Conservation (phyloP, 2,113 vertebrate genomes). For the Elachura formosa region DNA sequence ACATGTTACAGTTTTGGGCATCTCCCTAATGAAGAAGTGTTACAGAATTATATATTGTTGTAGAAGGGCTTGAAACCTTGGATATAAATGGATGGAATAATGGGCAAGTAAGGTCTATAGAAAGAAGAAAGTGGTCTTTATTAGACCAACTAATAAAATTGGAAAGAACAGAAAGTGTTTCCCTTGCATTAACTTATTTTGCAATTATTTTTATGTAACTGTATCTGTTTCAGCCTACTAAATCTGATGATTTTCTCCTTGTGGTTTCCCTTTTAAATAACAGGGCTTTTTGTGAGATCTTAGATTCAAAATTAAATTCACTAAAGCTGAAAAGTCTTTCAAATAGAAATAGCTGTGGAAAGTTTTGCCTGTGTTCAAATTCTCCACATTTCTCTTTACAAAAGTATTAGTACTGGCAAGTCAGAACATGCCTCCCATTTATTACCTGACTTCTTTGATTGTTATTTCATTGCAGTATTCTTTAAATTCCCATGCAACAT, state of each 20-base stretch:
- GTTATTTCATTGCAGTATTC: background rate
- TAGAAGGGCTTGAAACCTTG: background rate
- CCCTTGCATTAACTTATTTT: background rate
- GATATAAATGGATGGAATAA: background rate
- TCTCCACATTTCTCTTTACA: background rate
- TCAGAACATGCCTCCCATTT: background rate
- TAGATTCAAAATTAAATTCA: background rate
- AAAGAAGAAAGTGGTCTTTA: background rate
- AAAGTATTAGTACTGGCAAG: background rate
- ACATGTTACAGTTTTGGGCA: fast-evolving
- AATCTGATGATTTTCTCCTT: background rate
- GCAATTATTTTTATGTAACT: background rate
- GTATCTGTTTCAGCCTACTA: background rate
- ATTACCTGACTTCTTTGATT: background rate
- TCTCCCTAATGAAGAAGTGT: background rate
- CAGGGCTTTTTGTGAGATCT: background rate
- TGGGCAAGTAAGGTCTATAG: background rate
- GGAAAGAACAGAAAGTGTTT: background rate
- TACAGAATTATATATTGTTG: background rate
- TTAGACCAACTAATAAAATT: background rate
- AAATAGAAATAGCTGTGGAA: background rate
- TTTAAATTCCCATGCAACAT: background rate
- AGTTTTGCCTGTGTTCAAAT: background rate
- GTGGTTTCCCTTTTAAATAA: background rate
- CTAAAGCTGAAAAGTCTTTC: background rate